Percentiles rank a stretch among this genome's conserved stretches.
These are phyloP conservation scores for Archilochus colubris DNA, from an alignment of 2,113 vertebrate genomes.

Conservation along the genomic window DNA sequence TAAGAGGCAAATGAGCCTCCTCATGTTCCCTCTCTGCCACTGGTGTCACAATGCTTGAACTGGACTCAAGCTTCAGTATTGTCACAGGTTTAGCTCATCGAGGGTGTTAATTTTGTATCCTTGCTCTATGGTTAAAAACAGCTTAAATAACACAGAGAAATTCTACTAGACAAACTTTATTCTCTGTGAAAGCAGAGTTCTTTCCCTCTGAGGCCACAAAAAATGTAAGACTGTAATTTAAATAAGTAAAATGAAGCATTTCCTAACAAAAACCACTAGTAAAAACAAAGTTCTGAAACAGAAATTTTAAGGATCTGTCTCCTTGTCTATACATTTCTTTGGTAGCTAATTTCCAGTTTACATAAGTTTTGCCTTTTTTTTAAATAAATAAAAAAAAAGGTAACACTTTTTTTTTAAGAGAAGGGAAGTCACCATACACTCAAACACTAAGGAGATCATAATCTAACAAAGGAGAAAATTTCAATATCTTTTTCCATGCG, in stretches of 20 bases:
- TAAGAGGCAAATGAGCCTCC: neutral
- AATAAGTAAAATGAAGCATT: neutral
- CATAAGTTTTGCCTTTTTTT: neutral
- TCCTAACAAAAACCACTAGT: neutral
- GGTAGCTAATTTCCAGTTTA: neutral
- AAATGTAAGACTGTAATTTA: neutral
- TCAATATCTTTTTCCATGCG: neutral
- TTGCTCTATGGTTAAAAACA: neutral
- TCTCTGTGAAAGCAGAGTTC: neutral
- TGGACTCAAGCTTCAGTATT: neutral
- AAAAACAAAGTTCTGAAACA: neutral
- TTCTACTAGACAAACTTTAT: neutral
- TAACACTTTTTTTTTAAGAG: too few species aligned
- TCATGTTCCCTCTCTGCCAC: neutral
- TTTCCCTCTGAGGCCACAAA: neutral
- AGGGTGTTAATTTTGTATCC: neutral
- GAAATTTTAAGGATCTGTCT: neutral
- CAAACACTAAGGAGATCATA: neutral
- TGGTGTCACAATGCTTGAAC: neutral
- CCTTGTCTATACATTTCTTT: neutral
- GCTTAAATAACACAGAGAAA: neutral
- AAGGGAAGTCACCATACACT: neutral
- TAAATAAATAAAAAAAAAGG: too few species aligned
- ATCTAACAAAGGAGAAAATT: conserved; percentile 11
- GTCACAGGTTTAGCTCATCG: neutral